Base-by-base conservation (phyloP, 2,113 vertebrate genomes). In the Aptenodytes patagonicus region DNA sequence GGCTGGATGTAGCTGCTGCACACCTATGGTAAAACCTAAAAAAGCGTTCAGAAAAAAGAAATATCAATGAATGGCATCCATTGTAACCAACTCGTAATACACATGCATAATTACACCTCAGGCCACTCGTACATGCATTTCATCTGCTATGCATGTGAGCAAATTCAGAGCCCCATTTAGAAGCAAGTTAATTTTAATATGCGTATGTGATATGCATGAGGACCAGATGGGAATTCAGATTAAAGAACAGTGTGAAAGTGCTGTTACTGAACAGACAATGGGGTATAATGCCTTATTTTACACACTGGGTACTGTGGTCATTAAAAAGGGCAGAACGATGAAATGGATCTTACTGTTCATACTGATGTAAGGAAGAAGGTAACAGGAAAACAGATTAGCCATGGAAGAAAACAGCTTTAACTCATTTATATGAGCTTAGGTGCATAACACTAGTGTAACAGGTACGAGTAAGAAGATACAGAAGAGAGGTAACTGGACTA, bases 1-100 rank as follows among this genome's bases (percentile, higher is more conserved):
- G 69, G 99, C 98, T 60, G 99, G 99, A 95, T 99, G 99, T 90
- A 99, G 96, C 98, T 99, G 99, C 98, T 99, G 99, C 70, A 99
- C 99, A 84, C 99, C 99, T 91, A 99, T 97, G 68, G 99, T 99
- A 95, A 99, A 98, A 97, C 99, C 99, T 99, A 64, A 36, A 96
- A 97, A 55, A 73, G 16, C 1, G 2, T 47, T 88, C 13, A 81
- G 69, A 54, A 88, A 64, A 54, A 49, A 78, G 25, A 83, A 70
- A 6, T n/a, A 87, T 97, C 89, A 96, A 77, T 26, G 10, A 90
- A 80, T 15, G 12, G 51, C 34, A 93, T 21, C 57, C n/a, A 60
- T 54, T 66, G n/a, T 40, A 70, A 31, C 46, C 47, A 49, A 32
- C 22, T 65, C 0, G 0, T 31, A 79, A 49, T 2, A 47, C 5